phyloP scores from a whole-genome alignment of 2,797 vertebrate species.

The Delichon dasypus region DNA sequence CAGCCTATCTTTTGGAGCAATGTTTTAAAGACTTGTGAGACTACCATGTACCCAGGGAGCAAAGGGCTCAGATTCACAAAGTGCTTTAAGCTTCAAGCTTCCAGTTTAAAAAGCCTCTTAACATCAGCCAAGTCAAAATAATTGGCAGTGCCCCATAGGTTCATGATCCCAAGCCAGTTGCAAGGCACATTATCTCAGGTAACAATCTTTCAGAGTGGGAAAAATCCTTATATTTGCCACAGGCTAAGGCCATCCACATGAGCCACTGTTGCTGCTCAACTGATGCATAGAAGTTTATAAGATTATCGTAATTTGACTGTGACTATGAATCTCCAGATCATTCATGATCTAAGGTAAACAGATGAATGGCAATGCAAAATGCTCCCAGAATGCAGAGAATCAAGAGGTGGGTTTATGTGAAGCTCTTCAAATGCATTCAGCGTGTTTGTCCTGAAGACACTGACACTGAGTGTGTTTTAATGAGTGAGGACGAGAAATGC shows the following conservation, averaged over 20 bases:
- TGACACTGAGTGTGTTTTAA: neutral
- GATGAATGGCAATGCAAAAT: neutral
- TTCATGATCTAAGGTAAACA: neutral
- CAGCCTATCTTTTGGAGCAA: neutral
- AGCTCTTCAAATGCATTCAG: neutral
- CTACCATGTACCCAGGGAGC: neutral
- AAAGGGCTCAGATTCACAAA: neutral
- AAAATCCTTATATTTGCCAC: neutral
- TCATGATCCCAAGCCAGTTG: neutral
- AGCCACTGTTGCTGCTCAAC: neutral
- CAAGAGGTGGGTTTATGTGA: neutral
- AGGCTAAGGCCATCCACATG: neutral
- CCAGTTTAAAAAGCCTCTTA: neutral
- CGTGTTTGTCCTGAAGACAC: neutral
- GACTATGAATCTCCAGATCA: neutral
- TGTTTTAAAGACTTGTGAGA: neutral
- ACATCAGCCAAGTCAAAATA: neutral
- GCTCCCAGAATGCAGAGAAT: neutral
- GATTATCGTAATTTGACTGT: neutral
- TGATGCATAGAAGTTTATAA: neutral
- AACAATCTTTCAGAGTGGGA: neutral
- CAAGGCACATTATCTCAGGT: neutral
- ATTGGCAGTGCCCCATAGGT: neutral
- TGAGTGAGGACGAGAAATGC: neutral
- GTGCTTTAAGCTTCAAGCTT: neutral